These are phyloP conservation scores for Drosophila kikkawai DNA, from an alignment of 1,140 invertebrate genomes.

Conservation along the genomic window DNA sequence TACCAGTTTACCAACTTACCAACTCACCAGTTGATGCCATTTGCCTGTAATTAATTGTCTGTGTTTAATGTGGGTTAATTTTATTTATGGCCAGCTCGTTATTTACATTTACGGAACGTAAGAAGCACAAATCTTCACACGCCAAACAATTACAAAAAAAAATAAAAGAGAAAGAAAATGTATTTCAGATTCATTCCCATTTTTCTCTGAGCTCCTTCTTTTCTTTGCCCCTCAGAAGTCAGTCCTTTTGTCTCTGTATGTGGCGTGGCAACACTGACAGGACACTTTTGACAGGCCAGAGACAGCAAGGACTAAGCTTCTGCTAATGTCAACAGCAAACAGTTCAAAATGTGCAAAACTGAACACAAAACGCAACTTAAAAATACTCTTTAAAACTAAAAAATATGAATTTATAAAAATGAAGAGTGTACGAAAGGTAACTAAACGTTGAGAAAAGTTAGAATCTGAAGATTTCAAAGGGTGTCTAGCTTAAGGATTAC, in stretches of 20 bases:
- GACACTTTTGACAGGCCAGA: conserved; percentile 74
- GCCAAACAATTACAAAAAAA: conserved; percentile 39
- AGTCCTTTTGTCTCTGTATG: conserved; percentile 40
- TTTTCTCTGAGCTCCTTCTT: conserved; percentile 13
- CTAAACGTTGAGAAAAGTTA: too few species aligned
- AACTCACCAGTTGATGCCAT: conserved; percentile 51
- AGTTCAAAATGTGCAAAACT: conserved; percentile 57
- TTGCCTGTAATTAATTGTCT: conserved; percentile 76
- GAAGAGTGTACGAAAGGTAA: too few species aligned
- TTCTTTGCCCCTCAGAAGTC: conserved; percentile 16
- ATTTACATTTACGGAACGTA: conserved; percentile 57
- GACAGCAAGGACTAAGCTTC: conserved; percentile 78
- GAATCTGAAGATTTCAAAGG: background rate
- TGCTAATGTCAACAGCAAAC: conserved; percentile 82
- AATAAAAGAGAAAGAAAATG: conserved; percentile 7
- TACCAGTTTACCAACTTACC: conserved; percentile 21
- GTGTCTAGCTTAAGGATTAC: too few species aligned
- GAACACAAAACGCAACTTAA: background rate
- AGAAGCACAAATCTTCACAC: conserved; percentile 46
- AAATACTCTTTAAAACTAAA: conserved; percentile 3
- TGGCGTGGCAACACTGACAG: conserved; percentile 73
- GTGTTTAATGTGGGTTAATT: conserved; percentile 84
- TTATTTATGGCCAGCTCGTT: conserved; percentile 77
- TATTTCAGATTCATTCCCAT: conserved; percentile 47
- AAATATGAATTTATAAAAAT: background rate